These are phyloP conservation scores for Dendronephthya gigantea DNA, from an alignment of 64 coral and sea anemone genomes.

Conservation along the genomic window DNA sequence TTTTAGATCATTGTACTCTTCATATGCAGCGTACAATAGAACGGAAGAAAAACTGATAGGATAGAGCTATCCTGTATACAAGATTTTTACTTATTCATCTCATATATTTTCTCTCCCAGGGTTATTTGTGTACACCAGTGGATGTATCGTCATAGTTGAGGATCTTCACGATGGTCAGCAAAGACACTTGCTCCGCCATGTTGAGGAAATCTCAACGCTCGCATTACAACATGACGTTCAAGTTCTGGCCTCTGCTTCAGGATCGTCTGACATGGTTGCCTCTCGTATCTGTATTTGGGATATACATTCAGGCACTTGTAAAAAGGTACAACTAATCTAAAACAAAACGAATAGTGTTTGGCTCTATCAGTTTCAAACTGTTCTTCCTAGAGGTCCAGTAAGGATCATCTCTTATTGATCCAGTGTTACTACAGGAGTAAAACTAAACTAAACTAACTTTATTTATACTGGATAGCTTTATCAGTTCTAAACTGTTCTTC, in stretches of 20 bases:
- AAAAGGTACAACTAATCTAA: constrained; percentile 34
- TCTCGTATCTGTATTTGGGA: constrained; percentile 91
- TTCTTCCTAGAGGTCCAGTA: no score
- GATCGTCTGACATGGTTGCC: constrained; percentile 28
- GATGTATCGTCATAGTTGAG: constrained; percentile 76
- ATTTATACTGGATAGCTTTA: no score
- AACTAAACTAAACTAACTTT: no score
- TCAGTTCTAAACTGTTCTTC: no score
- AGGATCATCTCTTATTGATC: no score
- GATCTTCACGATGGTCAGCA: constrained; percentile 74
- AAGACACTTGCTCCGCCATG: constrained; percentile 67
- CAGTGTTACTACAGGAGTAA: no score
- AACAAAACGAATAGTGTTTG: neutral
- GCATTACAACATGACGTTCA: constrained; percentile 69
- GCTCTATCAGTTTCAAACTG: no score
- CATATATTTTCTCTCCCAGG: constrained; percentile 42
- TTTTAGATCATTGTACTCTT: neutral
- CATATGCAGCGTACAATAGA: no score
- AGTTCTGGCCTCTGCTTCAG: constrained; percentile 72
- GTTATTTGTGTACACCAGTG: constrained; percentile 88
- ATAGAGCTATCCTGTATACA: no score
- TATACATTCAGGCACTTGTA: constrained; percentile 52
- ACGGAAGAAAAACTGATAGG: no score
- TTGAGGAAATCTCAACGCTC: constrained; percentile 80
- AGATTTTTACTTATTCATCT: no score